These are phyloP conservation scores for Camelus dromedarius DNA, from an alignment of 2,113 vertebrate species.

Conservation along the genomic window DNA sequence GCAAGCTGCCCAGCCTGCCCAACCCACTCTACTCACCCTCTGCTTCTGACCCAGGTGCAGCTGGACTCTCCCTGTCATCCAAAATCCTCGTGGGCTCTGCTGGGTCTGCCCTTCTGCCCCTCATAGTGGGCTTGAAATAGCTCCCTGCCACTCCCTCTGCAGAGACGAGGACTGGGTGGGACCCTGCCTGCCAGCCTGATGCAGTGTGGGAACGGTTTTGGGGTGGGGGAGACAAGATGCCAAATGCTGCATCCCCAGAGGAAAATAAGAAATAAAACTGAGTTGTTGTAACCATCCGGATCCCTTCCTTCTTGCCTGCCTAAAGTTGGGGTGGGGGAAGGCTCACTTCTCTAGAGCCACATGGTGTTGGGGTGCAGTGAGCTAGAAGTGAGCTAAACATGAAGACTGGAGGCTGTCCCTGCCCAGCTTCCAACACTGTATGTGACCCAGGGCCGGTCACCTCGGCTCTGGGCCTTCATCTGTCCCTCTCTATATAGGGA, in stretches of 20 bases:
- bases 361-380: neutral
- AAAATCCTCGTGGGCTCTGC: rapidly evolving
- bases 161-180: neutral
- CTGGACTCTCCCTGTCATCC: rapidly evolving
- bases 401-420: neutral
- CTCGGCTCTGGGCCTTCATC: neutral
- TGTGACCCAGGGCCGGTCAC: neutral
- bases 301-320: neutral
- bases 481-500: neutral
- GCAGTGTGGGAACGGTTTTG: neutral
- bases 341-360: neutral
- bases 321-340: neutral
- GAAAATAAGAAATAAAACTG: constrained; percentile 30
- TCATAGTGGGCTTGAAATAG: neutral
- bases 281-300: rapidly evolving
- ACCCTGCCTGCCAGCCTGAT: rapidly evolving
- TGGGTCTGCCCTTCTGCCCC: rapidly evolving
- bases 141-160: rapidly evolving
- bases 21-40: neutral
- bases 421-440: neutral
- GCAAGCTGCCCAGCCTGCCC: rapidly evolving
- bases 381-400: too few species aligned
- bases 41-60: neutral
- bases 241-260: neutral
- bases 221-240: neutral